Evolutionary conservation across 2,888 invertebrate genomes (phyloP).

Genomic region (Synanthedon andrenaeformis): DNA sequence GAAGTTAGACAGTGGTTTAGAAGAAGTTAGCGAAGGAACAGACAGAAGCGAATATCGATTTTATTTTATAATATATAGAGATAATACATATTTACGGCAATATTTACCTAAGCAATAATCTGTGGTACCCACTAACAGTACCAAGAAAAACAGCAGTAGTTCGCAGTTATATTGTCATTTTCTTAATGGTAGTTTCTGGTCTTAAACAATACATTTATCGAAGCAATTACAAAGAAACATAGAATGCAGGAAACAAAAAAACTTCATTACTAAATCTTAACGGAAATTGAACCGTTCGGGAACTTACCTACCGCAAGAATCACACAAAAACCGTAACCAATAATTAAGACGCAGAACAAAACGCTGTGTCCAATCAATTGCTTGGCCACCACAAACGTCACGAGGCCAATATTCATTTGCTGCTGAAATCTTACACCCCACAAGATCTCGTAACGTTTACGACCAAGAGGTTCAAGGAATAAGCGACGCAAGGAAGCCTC

Average conservation of each 20-base stretch:
- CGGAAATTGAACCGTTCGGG: neutral
- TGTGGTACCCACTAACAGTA: too few species aligned
- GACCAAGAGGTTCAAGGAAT: neutral
- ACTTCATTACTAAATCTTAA: conserved; percentile 12
- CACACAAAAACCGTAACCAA: conserved; percentile 17
- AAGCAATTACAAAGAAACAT: neutral
- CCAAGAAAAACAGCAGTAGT: too few species aligned
- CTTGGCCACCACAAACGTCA: conserved; percentile 28
- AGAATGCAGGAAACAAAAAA: neutral
- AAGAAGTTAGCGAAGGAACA: too few species aligned
- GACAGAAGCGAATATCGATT: too few species aligned
- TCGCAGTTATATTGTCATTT: too few species aligned
- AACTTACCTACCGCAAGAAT: conserved; percentile 14
- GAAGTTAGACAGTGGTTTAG: too few species aligned
- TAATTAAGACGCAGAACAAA: conserved; percentile 24
- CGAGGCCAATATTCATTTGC: neutral
- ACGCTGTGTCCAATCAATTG: conserved; percentile 42
- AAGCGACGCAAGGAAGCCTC: neutral
- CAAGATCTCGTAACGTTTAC: neutral
- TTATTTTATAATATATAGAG: too few species aligned
- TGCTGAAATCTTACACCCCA: neutral
- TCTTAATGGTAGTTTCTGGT: too few species aligned
- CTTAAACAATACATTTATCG: too few species aligned
- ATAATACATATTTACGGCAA: too few species aligned
- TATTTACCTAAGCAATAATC: too few species aligned